Evolutionary conservation across 1,140 invertebrate species (phyloP).

Genomic region (Coelopa frigida): DNA sequence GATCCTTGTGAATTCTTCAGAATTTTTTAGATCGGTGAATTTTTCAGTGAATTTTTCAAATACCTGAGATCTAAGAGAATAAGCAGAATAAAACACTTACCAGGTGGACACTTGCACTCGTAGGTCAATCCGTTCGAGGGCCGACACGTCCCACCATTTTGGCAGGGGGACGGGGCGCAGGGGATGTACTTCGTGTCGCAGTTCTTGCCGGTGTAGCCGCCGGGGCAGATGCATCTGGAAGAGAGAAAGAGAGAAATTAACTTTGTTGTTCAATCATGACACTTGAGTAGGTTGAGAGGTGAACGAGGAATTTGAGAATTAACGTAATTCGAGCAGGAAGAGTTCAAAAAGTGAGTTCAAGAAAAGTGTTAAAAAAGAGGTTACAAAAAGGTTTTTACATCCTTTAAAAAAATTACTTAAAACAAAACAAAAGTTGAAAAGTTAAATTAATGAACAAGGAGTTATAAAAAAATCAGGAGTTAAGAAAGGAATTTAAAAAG

Average conservation of each 20-base stretch:
- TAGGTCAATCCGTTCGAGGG: slow-evolving; percentile 68
- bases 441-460: no score
- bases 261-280: no score
- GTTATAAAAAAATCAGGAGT: no score
- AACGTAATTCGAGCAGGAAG: slow-evolving; percentile 6
- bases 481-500: no score
- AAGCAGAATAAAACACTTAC: no score
- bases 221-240: slow-evolving; percentile 78
- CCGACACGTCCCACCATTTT: slow-evolving; percentile 79
- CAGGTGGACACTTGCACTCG: slow-evolving; percentile 76
- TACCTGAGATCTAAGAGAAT: no score
- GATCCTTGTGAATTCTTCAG: no score
- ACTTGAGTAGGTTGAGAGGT: no score
- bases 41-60: no score
- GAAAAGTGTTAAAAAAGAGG: slow-evolving; percentile 2
- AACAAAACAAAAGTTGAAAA: not conserved
- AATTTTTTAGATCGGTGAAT: no score
- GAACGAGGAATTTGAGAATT: not conserved
- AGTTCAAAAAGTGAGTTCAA: not conserved
- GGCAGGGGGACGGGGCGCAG: slow-evolving; percentile 81
- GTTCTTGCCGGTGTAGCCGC: slow-evolving; percentile 81
- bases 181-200: slow-evolving; percentile 86
- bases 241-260: slow-evolving; percentile 19
- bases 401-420: not conserved
- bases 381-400: not conserved